These are phyloP conservation scores for Ianthella basta DNA, from an alignment of 37 sponge, comb jelly and placozoan genomes.

Conservation along the genomic window DNA sequence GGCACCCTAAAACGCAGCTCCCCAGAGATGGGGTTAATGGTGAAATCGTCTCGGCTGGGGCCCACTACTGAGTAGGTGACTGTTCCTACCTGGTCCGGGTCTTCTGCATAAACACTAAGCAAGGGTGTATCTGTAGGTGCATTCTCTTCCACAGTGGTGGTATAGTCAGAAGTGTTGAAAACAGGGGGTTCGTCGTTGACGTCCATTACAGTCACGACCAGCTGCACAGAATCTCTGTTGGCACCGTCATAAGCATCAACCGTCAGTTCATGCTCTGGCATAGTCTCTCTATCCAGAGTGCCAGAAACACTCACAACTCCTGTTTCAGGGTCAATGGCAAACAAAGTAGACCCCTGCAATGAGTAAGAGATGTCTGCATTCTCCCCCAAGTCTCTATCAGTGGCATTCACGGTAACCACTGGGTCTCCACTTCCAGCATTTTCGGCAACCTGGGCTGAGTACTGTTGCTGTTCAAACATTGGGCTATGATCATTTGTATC, in stretches of 20 bases:
- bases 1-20: slow-evolving; percentile 38
- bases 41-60: slow-evolving; percentile 23
- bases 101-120: slow-evolving; percentile 51
- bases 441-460: slow-evolving; percentile 45
- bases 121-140: slow-evolving; percentile 18
- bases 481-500: slow-evolving; percentile 84
- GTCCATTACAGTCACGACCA: slow-evolving; percentile 54
- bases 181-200: slow-evolving; percentile 52
- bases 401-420: slow-evolving; percentile 46
- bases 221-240: not conserved
- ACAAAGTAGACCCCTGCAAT: slow-evolving; percentile 32
- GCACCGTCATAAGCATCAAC: slow-evolving; percentile 34
- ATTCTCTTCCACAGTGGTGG: slow-evolving; percentile 41
- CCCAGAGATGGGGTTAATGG: slow-evolving; percentile 55
- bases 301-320: slow-evolving; percentile 17
- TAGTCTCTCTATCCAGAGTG: slow-evolving; percentile 32
- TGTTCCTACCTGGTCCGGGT: slow-evolving; percentile 50
- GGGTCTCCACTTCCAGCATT: slow-evolving; percentile 35
- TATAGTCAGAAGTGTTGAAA: slow-evolving; percentile 33
- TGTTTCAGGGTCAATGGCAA: slow-evolving; percentile 39
- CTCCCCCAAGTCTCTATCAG: slow-evolving; percentile 47
- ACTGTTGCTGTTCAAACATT: slow-evolving; percentile 32
- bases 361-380: slow-evolving; percentile 64
- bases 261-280: not conserved
- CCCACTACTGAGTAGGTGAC: slow-evolving; percentile 40